Conservation (phyloP, 2,113 vertebrate genomes). For the Brachyhypopomus gauderio region DNA sequence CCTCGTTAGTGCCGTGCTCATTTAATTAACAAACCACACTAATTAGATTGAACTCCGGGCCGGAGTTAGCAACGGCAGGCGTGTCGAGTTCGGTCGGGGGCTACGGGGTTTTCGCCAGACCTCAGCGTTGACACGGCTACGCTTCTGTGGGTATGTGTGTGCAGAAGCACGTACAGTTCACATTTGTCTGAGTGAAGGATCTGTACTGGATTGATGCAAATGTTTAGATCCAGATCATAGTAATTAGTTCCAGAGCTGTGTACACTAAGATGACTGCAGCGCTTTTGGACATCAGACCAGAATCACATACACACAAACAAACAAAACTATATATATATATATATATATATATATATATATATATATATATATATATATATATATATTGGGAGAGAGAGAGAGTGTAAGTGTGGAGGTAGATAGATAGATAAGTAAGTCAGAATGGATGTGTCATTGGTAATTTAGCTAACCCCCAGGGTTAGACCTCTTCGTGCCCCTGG, state of each 20-base stretch:
- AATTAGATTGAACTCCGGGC: conserved; percentile 63
- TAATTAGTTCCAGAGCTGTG: not conserved
- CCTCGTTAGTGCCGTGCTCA: conserved; percentile 77
- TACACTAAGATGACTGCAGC: not conserved
- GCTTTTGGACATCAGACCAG: not conserved
- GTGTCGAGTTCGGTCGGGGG: conserved; percentile 47
- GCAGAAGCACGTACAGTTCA: conserved; percentile 1
- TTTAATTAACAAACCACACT: conserved; percentile 75
- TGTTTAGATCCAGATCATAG: conserved; percentile 16
- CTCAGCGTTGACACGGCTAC: not conserved
- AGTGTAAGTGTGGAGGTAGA: no score
- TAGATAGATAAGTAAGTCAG: no score
- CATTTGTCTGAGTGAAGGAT: conserved; percentile 10
- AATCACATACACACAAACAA: no score
- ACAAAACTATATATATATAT: no score
- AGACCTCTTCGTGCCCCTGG: not conserved
- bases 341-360: no score
- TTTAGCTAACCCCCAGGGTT: no score
- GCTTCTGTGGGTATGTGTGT: not conserved
- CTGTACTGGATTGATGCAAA: not conserved
- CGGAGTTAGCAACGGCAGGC: conserved; percentile 51
- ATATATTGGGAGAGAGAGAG: no score
- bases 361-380: no score
- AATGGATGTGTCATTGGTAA: no score
- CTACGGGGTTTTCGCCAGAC: conserved; percentile 13